Evolutionary conservation across 2,113 vertebrate species (phyloP).

Genomic region (Furnarius figulus): DNA sequence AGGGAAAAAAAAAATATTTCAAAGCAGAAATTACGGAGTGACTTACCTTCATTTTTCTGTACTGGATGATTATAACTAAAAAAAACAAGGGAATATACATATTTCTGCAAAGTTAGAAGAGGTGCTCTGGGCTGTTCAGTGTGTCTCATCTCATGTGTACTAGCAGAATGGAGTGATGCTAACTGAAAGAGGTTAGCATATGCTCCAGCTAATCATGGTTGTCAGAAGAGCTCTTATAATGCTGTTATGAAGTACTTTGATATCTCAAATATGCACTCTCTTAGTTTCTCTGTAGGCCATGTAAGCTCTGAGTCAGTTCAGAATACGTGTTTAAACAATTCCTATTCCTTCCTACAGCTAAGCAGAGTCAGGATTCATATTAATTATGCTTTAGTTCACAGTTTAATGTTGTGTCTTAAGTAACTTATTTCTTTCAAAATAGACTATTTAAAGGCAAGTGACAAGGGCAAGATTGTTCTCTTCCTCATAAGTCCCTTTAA

Average conservation of each 20-base stretch:
- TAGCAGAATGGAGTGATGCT: not conserved
- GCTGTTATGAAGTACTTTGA: not conserved
- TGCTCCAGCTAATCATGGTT: slow-evolving; percentile 1
- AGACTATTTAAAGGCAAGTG: slow-evolving; percentile 20
- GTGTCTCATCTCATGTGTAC: not conserved
- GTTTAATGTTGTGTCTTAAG: slow-evolving; percentile 2
- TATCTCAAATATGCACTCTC: not conserved
- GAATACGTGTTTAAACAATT: not conserved
- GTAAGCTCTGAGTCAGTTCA: not conserved
- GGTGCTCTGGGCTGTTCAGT: not conserved
- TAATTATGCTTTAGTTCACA: slow-evolving; percentile 31
- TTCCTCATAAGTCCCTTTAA: slow-evolving; percentile 27
- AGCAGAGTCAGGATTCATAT: not conserved
- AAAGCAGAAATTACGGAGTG: not conserved
- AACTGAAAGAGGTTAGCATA: slow-evolving; percentile 40
- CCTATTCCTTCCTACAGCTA: not conserved
- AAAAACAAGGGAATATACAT: not conserved
- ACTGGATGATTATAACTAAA: not conserved
- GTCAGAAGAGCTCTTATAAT: not conserved
- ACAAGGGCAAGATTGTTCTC: slow-evolving; percentile 5
- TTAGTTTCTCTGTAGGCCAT: slow-evolving; percentile 11
- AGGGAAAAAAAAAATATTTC: not conserved
- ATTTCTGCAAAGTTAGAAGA: not conserved
- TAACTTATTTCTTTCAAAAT: slow-evolving; percentile 42
- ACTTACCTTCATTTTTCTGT: not conserved